Conservation (phyloP, 92 coral and sea anemone species). For the Palythoa caribaeorum region DNA sequence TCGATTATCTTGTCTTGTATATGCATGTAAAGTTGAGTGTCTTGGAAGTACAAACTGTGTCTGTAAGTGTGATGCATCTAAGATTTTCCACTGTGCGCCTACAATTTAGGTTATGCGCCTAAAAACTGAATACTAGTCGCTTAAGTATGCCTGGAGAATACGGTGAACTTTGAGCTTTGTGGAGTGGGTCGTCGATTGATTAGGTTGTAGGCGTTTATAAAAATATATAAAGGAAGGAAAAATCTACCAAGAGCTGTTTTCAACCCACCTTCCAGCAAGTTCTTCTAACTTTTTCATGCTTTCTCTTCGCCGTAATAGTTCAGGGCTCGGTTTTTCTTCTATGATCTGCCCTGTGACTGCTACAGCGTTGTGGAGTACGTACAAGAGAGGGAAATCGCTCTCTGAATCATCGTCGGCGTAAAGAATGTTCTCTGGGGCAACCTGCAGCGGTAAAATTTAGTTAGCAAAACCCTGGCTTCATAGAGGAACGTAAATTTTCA, state of each 20-base stretch:
- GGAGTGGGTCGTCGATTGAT: too few species aligned
- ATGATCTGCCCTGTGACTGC: conserved; percentile 76
- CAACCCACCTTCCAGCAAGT: conserved; percentile 82
- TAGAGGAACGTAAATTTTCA: too few species aligned
- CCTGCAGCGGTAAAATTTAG: conserved; percentile 29
- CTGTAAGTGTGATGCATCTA: too few species aligned
- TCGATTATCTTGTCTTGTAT: too few species aligned
- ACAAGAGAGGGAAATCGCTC: conserved; percentile 67
- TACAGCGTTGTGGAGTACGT: conserved; percentile 86
- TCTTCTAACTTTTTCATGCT: conserved; percentile 67
- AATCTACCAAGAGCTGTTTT: background rate
- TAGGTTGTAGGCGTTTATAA: background rate
- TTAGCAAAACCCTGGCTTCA: too few species aligned
- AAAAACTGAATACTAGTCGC: too few species aligned
- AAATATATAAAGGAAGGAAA: background rate
- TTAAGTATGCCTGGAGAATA: too few species aligned
- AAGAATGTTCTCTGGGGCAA: conserved; percentile 78
- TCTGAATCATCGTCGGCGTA: conserved; percentile 54
- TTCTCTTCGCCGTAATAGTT: conserved; percentile 65
- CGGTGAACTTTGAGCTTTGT: too few species aligned
- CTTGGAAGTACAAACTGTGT: too few species aligned
- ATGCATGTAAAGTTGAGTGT: too few species aligned
- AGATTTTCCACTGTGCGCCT: too few species aligned
- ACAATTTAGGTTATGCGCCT: too few species aligned
- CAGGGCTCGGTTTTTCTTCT: conserved; percentile 73